Evolutionary conservation across 2,113 vertebrate genomes (phyloP), one percentile per base, ranked within the genome.

Genomic region (Macroglossus sobrinus): DNA sequence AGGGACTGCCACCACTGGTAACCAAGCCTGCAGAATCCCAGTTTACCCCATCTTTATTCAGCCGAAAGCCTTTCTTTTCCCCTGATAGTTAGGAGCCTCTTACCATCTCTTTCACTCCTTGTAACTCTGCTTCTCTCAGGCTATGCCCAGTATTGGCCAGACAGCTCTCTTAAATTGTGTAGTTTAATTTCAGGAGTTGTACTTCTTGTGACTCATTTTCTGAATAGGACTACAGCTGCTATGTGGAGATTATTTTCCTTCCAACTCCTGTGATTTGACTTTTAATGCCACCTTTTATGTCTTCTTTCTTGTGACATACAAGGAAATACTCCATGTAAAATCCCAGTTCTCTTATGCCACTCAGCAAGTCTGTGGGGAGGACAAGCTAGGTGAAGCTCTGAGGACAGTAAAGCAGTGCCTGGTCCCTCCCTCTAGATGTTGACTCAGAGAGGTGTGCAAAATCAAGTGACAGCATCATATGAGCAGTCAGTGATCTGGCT

Each of bases 131-230:
- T 93, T 69, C 40, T 40, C 50, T 72, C 43, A 4, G 26, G 43
- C 64, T 63, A 10, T 0, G 0, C 74, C 47, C 0, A 15, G 4
- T 45, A 19, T 38, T 6, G 33, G 33, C 61, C 71, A 45, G 15
- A 79, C 3, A 1, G 14, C n/a, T 63, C 63, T 47, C 47, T 50
- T n/a, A 59, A 24, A 30, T 50, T 71, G 53, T 88, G 64, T 43
- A 64, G 53, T 61, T 88, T 93, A 79, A 80, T 63, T 69, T 40
- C 64, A 50, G 72, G n/a, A 33, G 64, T 87, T 40, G 26, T 61
- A 43, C 40, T 78, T 90, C 90, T 84, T 82, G 69, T 53, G 78
- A 38, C 40, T 89, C 14, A 1, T 10, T 94, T 84, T 78, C 61
- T 40, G 84, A 84, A 57, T 21, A 84, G n/a, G 53, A 76, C 40